phyloP scores from a whole-genome alignment of 2,888 invertebrate species.

The Metallyticus violacea region DNA sequence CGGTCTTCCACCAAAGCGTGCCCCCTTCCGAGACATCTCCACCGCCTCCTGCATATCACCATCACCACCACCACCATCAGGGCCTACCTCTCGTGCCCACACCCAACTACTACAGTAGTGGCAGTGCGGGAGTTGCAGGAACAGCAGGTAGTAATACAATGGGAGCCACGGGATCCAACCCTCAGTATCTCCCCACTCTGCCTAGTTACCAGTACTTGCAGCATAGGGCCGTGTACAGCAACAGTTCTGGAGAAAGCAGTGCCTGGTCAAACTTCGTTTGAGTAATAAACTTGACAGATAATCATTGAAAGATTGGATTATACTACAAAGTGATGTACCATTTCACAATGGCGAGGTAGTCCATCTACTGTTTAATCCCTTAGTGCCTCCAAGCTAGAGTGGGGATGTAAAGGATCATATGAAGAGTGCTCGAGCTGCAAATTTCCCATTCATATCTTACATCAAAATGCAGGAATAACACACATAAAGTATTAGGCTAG shows the following conservation, averaged over 20 bases:
- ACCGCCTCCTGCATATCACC: background rate
- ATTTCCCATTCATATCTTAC: no score
- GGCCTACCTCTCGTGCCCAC: slow-evolving; percentile 4
- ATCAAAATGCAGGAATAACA: no score
- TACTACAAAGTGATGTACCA: no score
- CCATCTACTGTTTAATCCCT: no score
- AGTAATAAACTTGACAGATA: no score
- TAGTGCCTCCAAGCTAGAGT: no score
- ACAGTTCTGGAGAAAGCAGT: background rate
- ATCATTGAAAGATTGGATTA: no score
- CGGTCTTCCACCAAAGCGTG: slow-evolving; percentile 40
- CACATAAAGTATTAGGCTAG: no score
- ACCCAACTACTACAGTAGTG: slow-evolving; percentile 16
- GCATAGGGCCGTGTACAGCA: background rate
- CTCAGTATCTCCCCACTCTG: background rate
- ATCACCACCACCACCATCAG: slow-evolving; percentile 17
- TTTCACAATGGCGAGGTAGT: no score
- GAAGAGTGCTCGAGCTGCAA: no score
- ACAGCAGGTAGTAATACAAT: background rate
- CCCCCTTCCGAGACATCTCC: background rate
- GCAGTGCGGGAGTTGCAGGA: background rate
- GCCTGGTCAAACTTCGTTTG: slow-evolving; percentile 20
- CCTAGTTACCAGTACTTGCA: slow-evolving; percentile 1
- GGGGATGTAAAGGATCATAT: no score
- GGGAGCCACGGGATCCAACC: background rate